These are phyloP conservation scores for Mobula birostris DNA, from an alignment of 2,113 vertebrate species.

Conservation along the genomic window DNA sequence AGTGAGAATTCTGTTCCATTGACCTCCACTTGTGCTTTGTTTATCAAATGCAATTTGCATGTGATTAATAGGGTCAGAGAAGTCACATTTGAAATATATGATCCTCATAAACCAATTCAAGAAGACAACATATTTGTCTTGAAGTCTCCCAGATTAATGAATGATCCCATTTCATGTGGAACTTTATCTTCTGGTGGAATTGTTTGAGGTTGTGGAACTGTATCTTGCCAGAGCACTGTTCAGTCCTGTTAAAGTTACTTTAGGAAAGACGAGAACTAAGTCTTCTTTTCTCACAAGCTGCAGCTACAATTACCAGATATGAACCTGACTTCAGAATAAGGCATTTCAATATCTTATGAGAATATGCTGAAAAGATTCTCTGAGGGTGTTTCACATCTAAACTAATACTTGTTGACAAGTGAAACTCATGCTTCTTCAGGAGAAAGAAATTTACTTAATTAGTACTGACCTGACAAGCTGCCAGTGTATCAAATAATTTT, in stretches of 20 bases:
- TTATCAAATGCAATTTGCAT: background rate
- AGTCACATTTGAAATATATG: background rate
- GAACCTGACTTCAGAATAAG: conserved; percentile 1
- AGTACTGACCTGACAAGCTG: background rate
- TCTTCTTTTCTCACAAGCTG: background rate
- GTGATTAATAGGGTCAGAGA: background rate
- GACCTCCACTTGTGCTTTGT: background rate
- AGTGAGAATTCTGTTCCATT: too few relatives aligned
- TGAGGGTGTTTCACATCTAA: background rate
- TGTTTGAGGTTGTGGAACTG: background rate
- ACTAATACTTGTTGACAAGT: background rate
- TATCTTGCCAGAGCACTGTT: background rate
- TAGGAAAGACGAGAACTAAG: background rate
- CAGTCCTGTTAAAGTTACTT: background rate
- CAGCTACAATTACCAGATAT: background rate
- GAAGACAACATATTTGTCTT: background rate
- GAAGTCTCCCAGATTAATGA: background rate
- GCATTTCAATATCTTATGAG: too few relatives aligned
- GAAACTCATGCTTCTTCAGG: too few relatives aligned
- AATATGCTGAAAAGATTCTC: background rate
- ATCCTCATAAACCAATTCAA: background rate
- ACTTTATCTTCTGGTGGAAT: background rate
- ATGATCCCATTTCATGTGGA: background rate
- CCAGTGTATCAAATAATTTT: background rate
- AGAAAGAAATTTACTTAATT: conserved; percentile 12